Conservation (phyloP, 1,140 invertebrate genomes). For the Meloidogyne exigua region DNA sequence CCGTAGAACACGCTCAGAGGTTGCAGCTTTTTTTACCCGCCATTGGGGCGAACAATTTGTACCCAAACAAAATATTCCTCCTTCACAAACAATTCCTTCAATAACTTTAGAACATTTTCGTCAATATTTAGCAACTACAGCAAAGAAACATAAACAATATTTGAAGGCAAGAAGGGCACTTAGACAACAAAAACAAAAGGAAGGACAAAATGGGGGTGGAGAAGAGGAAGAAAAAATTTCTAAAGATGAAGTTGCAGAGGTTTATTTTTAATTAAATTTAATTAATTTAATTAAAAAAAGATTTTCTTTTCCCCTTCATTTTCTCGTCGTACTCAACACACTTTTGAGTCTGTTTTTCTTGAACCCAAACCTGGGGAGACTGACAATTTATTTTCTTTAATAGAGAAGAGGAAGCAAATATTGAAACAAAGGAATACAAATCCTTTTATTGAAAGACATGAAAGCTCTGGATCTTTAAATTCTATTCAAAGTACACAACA, state of each 20-base stretch:
- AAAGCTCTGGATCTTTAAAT: constrained; percentile 30
- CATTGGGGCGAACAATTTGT: constrained; percentile 94
- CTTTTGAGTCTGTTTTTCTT: constrained; percentile 84
- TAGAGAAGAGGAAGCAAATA: constrained; percentile 24
- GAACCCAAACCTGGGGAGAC: constrained; percentile 57
- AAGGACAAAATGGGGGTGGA: constrained; percentile 31
- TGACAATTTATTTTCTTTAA: constrained; percentile 36
- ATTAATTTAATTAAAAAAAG: constrained; percentile 49
- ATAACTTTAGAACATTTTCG: constrained; percentile 82
- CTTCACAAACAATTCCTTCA: constrained; percentile 78
- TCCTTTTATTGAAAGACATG: constrained; percentile 22
- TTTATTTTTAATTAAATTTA: constrained; percentile 39
- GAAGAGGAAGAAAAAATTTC: constrained; percentile 34
- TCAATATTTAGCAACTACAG: constrained; percentile 74
- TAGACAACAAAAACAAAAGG: constrained; percentile 34
- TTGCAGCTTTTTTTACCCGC: constrained; percentile 82
- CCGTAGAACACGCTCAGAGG: constrained; percentile 74
- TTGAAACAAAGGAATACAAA: not conserved
- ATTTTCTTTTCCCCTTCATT: constrained; percentile 82
- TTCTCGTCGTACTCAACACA: constrained; percentile 76
- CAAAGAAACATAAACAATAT: constrained; percentile 64
- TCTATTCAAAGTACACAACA: constrained; percentile 41
- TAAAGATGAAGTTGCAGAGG: constrained; percentile 74
- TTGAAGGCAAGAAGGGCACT: constrained; percentile 48
- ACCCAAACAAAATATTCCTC: constrained; percentile 75